Conservation (phyloP, 2,113 vertebrate genomes). For the Sturnira hondurensis region DNA sequence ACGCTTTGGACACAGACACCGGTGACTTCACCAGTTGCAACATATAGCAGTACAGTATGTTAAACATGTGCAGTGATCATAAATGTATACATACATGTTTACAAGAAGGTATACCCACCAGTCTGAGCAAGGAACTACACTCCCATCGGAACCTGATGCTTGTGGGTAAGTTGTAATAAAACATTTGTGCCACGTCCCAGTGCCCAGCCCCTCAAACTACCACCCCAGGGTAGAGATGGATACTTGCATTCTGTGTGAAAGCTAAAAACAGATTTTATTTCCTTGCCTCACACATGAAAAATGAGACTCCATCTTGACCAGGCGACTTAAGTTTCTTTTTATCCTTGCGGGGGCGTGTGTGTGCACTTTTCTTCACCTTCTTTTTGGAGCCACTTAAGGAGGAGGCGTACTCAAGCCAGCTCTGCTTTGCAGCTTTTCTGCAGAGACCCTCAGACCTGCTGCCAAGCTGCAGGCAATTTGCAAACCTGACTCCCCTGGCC, state of each 20-base stretch:
- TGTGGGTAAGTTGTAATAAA: background rate
- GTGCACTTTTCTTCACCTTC: background rate
- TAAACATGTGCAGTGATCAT: background rate
- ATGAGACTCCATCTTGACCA: constrained; percentile 20
- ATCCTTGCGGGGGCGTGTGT: constrained; percentile 1
- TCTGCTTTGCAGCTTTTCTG: constrained; percentile 73
- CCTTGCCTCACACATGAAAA: constrained; percentile 34
- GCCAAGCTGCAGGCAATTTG: constrained; percentile 66
- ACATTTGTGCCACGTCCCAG: background rate
- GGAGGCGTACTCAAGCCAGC: constrained; percentile 19
- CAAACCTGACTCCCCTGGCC: constrained; percentile 59
- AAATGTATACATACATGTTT: background rate
- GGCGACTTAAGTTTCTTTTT: constrained; percentile 61
- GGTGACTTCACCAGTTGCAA: background rate
- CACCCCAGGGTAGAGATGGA: background rate
- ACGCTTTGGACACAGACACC: background rate
- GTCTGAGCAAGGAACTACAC: background rate
- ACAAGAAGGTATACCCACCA: too few species aligned
- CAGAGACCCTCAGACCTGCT: constrained; percentile 49
- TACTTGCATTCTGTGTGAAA: constrained; percentile 27
- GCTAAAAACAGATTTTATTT: constrained; percentile 42
- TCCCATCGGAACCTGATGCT: background rate
- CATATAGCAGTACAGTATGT: fast-evolving
- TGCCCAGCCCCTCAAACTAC: background rate
- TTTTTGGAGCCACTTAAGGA: constrained; percentile 44